A percentile compares a stretch with the other conserved stretches of the same genome.
phyloP scores from a whole-genome alignment of 1,140 invertebrate species.

The Pseudomyrmex cubaensis region DNA sequence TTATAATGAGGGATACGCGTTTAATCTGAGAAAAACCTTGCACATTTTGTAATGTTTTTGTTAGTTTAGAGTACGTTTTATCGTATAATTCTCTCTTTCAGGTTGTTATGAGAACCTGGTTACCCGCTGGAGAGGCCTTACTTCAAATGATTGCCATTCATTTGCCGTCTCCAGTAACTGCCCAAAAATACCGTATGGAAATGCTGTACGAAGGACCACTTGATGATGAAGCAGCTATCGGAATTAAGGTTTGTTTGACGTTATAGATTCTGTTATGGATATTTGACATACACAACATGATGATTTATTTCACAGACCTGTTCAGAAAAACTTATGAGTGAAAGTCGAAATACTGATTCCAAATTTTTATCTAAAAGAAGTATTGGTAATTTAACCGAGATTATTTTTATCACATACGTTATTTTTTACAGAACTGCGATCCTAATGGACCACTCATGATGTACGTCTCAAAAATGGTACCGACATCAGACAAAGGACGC shows the following conservation, averaged over 20 bases:
- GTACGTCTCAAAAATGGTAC: slow-evolving; percentile 99
- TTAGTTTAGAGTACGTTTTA: slow-evolving; percentile 2
- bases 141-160: slow-evolving; percentile 99
- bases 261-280: background rate
- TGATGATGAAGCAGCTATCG: slow-evolving; percentile 98
- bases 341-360: slow-evolving; percentile 79
- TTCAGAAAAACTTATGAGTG: slow-evolving; percentile 79
- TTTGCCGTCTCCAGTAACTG: slow-evolving; percentile 98
- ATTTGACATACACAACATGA: slow-evolving; percentile 70
- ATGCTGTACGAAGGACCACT: slow-evolving; percentile 99
- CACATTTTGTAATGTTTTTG: background rate
- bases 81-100: slow-evolving; percentile 71
- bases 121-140: slow-evolving; percentile 99
- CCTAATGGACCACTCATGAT: slow-evolving; percentile 99
- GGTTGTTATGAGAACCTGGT: slow-evolving; percentile 99
- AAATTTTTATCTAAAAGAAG: slow-evolving; percentile 15
- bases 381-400: background rate
- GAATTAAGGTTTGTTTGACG: slow-evolving; percentile 88
- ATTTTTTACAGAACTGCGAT: slow-evolving; percentile 93
- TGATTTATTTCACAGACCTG: slow-evolving; percentile 84
- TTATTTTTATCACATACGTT: slow-evolving; percentile 28
- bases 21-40: slow-evolving; percentile 64
- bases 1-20: slow-evolving; percentile 74
- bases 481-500: slow-evolving; percentile 99
- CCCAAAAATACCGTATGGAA: slow-evolving; percentile 99